Evolutionary conservation across 2,888 invertebrate species (phyloP), one percentile per base, ranked within the genome.

Genomic region (Sympetrum striolatum): DNA sequence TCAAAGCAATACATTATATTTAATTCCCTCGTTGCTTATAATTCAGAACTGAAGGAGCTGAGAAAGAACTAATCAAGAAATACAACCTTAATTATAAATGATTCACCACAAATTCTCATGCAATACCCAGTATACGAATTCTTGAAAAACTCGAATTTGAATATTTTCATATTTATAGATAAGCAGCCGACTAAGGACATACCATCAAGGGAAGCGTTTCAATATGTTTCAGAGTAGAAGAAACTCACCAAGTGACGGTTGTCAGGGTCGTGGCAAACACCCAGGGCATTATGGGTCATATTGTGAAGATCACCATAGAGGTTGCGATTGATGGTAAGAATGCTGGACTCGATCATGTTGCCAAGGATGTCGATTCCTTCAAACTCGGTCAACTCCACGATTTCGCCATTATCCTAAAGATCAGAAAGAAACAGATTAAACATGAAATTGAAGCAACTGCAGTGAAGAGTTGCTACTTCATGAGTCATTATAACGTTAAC

Each of bases 231-330:
- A 31, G 3, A 31, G 25, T 39, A 44, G 58, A 31, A 73, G 48
- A 31, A 39, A 93, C 94, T 94, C 93, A 96, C 96, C 94, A 96
- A 93, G 93, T 96, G 96, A 91, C 96, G 95, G 93, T 96, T 96
- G 93, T 97, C 97, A 0, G 98, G 97, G 93, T 98, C 98, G 93
- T 98, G 98, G 4, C 96, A 94, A 93, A 96, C 96, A 0, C 97
- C 96, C 91, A 98, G 95, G 93, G 97, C 95, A 6, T 97, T 96
- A 93, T 98, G 98, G 0, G 97, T 97, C 94, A 96, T 95, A 94
- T 98, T 98, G 94, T 98, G 98, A 73, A 97, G 92, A 93, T 97
- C 96, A 0, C 98, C 98, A 93, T 97, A 97, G 93, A 96, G 95
- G 60, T 94, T 94, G 2, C 95, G 94, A 94, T 97, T 97, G 8